These are phyloP conservation scores for Diploscapter pachys DNA, from an alignment of 1,140 invertebrate genomes.

Conservation along the genomic window DNA sequence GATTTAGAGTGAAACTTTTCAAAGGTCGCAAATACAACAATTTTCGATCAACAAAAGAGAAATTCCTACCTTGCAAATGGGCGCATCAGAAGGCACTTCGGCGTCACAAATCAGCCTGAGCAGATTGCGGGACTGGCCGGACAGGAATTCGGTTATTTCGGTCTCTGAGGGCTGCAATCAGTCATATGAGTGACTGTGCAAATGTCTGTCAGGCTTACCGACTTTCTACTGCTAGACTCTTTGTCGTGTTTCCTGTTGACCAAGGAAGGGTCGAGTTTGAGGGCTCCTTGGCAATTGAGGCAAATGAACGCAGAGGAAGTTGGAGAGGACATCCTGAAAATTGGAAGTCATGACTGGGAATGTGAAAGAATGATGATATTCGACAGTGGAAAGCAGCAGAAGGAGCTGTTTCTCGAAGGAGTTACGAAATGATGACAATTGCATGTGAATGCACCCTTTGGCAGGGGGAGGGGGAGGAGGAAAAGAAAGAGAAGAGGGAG, in stretches of 20 bases:
- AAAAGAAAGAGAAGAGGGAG: too few relatives aligned
- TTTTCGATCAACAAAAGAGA: too few relatives aligned
- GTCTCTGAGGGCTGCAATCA: not conserved
- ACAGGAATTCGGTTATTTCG: slow-evolving; percentile 17
- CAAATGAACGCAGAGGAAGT: not conserved
- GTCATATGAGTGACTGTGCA: not conserved
- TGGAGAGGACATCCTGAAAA: not conserved
- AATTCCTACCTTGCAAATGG: slow-evolving; percentile 46
- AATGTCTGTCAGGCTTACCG: not conserved
- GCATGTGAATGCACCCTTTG: too few relatives aligned
- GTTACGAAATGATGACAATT: too few relatives aligned
- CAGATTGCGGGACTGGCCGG: slow-evolving; percentile 40
- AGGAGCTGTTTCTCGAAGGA: too few relatives aligned
- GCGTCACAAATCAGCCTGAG: slow-evolving; percentile 54
- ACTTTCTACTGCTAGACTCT: too few relatives aligned
- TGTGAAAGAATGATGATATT: too few relatives aligned
- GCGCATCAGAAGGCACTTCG: slow-evolving; percentile 43
- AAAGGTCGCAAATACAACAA: too few relatives aligned
- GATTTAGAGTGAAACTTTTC: too few relatives aligned
- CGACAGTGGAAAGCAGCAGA: too few relatives aligned
- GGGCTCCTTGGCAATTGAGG: slow-evolving; percentile 12
- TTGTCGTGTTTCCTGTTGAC: not conserved
- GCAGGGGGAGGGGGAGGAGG: too few relatives aligned
- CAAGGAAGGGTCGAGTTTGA: slow-evolving; percentile 6
- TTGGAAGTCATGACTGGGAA: too few relatives aligned